Conservation (phyloP, 1,140 invertebrate species). For the Caenorhabditis briggsae region DNA sequence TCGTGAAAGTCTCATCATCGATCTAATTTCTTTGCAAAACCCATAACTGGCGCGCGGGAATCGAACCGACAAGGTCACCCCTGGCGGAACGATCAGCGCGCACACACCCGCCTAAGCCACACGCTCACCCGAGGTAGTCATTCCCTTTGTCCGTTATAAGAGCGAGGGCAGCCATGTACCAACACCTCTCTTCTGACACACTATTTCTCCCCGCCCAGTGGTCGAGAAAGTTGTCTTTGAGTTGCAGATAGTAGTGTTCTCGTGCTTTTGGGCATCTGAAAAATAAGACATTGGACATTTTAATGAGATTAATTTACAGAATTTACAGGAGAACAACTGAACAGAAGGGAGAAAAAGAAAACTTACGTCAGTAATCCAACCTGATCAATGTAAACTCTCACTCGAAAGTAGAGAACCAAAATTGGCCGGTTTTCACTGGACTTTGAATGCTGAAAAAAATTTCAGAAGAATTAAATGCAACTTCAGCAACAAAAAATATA, state of each 20-base stretch:
- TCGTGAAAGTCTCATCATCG: constrained; percentile 58
- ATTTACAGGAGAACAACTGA: not conserved
- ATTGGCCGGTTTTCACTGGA: constrained; percentile 87
- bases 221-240: constrained; percentile 87
- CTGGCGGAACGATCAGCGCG: not conserved
- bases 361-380: constrained; percentile 83
- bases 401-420: constrained; percentile 89
- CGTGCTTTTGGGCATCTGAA: constrained; percentile 85
- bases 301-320: constrained; percentile 13
- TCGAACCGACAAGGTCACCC: not conserved
- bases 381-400: constrained; percentile 92
- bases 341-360: constrained; percentile 38
- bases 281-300: constrained; percentile 14
- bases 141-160: constrained; percentile 92
- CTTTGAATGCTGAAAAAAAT: constrained; percentile 86
- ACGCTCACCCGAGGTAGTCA: constrained; percentile 68
- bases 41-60: not conserved
- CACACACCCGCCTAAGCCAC: constrained; percentile 7
- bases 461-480: constrained; percentile 59
- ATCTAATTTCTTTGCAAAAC: constrained; percentile 37
- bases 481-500: constrained; percentile 80
- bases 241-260: constrained; percentile 92
- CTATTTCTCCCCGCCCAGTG: constrained; percentile 78
- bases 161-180: constrained; percentile 87
- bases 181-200: constrained; percentile 83